Conservation (phyloP, 2,797 vertebrate genomes). For the Petrocephalus sullivani region DNA sequence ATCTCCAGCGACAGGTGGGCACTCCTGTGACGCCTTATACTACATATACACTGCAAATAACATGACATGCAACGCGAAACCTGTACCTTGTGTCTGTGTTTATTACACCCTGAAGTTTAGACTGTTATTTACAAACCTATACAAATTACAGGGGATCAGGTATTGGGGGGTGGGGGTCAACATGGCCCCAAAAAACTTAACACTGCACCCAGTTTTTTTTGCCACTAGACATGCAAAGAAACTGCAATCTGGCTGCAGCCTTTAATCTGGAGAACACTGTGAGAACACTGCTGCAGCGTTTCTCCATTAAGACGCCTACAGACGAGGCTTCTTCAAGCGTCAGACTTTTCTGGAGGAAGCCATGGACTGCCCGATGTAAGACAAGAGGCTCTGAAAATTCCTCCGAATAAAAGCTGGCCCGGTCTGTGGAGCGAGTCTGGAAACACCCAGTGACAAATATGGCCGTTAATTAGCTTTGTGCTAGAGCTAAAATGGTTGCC, state of each 20-base stretch:
- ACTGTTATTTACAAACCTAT: not conserved
- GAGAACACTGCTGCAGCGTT: not conserved
- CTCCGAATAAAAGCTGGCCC: not conserved
- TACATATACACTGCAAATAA: not conserved
- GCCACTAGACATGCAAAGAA: not conserved
- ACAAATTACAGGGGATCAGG: not conserved
- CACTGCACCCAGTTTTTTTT: not conserved
- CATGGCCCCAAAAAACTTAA: not conserved
- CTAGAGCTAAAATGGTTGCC: slow-evolving; percentile 39
- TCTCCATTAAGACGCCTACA: not conserved
- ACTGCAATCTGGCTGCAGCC: not conserved
- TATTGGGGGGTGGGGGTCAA: not conserved
- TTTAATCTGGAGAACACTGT: not conserved
- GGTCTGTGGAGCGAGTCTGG: slow-evolving; percentile 17
- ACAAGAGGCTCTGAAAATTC: not conserved
- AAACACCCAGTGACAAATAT: slow-evolving; percentile 30
- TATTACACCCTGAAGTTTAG: not conserved
- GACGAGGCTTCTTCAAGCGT: not conserved
- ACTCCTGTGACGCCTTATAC: not conserved
- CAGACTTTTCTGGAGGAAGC: not conserved
- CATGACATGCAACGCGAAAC: not conserved
- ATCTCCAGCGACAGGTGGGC: not conserved
- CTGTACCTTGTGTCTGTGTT: not conserved
- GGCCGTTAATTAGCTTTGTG: slow-evolving; percentile 42
- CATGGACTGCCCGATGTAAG: not conserved